phyloP scores from a whole-genome alignment of 2,113 vertebrate genomes.

The Bothrops jararaca region DNA sequence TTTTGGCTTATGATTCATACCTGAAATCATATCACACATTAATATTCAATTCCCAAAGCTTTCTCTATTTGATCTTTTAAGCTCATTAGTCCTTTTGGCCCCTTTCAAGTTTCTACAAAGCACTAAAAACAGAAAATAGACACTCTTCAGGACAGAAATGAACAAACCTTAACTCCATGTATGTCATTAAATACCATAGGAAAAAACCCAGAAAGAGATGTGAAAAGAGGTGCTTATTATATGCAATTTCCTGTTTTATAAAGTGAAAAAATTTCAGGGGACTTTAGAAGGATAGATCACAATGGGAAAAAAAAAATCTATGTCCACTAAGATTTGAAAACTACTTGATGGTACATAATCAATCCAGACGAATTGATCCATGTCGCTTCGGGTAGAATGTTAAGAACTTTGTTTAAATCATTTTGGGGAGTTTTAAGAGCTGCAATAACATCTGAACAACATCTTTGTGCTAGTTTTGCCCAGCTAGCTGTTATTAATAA shows the following conservation, averaged over 20 bases:
- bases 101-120: not conserved
- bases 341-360: not conserved
- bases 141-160: not conserved
- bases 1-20: not conserved
- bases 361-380: not conserved
- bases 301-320: not conserved
- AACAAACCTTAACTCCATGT: not conserved
- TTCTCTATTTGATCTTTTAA: conserved; percentile 15
- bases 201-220: conserved; percentile 3
- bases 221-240: not conserved
- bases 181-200: not conserved
- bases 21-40: conserved; percentile 35
- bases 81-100: conserved; percentile 18
- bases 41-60: conserved; percentile 24
- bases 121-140: not conserved
- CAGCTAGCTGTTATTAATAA: not conserved
- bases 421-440: not conserved
- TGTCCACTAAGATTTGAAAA: not conserved
- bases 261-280: not conserved
- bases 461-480: not conserved
- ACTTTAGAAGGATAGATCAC: not conserved
- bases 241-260: not conserved
- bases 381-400: not conserved
- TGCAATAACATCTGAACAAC: not conserved
- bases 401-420: not conserved